phyloP scores from a whole-genome alignment of 92 coral and sea anemone species.

The Parazoanthus darwini region DNA sequence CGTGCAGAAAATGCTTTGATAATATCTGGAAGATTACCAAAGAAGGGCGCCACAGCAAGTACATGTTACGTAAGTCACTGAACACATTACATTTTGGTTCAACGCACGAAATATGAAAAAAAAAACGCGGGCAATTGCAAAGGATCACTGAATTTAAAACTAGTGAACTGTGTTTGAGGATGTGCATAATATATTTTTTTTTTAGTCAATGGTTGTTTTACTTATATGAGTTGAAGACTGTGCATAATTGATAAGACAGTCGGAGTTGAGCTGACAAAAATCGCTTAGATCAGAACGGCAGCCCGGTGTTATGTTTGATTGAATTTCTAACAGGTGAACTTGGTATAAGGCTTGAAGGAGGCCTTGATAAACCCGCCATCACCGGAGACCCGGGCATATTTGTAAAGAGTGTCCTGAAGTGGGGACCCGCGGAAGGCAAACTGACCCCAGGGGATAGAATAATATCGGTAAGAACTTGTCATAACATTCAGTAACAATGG shows the following conservation, averaged over 20 bases:
- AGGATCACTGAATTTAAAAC: no score
- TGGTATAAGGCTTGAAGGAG: conserved; percentile 34
- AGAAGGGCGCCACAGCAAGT: no score
- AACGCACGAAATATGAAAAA: no score
- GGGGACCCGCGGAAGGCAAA: conserved; percentile 22
- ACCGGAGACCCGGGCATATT: conserved; percentile 41
- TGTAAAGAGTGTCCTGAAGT: conserved; percentile 23
- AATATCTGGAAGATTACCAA: not conserved
- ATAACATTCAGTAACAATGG: not conserved
- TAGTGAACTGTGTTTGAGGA: no score
- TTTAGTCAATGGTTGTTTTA: no score
- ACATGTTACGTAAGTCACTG: no score
- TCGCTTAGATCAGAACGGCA: not conserved
- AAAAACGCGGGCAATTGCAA: no score
- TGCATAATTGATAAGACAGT: not conserved
- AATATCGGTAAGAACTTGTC: conserved; percentile 11
- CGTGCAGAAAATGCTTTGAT: no score
- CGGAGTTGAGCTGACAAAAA: not conserved
- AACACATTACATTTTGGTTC: no score
- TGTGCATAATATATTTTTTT: no score
- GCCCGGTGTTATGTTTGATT: not conserved
- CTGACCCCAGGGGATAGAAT: conserved; percentile 39
- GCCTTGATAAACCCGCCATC: conserved; percentile 37
- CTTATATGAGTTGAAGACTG: no score
- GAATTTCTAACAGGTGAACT: conserved; percentile 12